phyloP scores from a whole-genome alignment of 2,888 invertebrate genomes.

The Conchocele bisecta region DNA sequence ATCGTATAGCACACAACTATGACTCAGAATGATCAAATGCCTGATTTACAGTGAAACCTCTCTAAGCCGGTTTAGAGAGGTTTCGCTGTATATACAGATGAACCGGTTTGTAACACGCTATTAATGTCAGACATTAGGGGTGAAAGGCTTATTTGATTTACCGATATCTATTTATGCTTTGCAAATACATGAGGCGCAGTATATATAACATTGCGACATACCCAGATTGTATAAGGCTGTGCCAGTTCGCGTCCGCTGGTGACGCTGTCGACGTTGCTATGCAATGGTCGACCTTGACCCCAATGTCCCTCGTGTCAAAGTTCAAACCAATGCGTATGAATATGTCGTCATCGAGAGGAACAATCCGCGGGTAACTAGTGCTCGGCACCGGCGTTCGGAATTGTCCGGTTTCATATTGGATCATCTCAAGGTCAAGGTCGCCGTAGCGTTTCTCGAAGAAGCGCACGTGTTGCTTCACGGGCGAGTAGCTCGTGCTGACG shows the following conservation, averaged over 20 bases:
- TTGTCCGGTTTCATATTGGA: slow-evolving; percentile 41
- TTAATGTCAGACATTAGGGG: too few species aligned
- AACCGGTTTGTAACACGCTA: too few species aligned
- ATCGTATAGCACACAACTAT: too few species aligned
- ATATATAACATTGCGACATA: too few species aligned
- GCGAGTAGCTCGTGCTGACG: slow-evolving; percentile 41
- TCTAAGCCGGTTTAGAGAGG: too few species aligned
- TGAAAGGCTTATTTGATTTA: too few species aligned
- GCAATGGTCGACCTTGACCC: slow-evolving; percentile 46
- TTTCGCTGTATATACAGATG: too few species aligned
- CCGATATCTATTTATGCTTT: too few species aligned
- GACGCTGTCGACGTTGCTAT: slow-evolving; percentile 57
- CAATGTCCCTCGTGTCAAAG: slow-evolving; percentile 24
- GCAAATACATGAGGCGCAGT: too few species aligned
- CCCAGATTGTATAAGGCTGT: slow-evolving; percentile 53
- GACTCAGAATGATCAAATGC: too few species aligned
- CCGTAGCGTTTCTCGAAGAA: slow-evolving; percentile 59
- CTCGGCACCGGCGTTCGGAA: slow-evolving; percentile 28
- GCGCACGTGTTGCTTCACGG: slow-evolving; percentile 50
- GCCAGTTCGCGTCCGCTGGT: slow-evolving; percentile 52
- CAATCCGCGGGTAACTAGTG: slow-evolving; percentile 28
- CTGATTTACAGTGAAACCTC: too few species aligned
- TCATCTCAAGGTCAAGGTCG: slow-evolving; percentile 48
- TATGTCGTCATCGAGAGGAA: slow-evolving; percentile 51
- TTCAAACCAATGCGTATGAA: slow-evolving; percentile 47